A percentile compares a stretch with the other conserved stretches of the same genome.
phyloP scores from a whole-genome alignment of 2,797 vertebrate genomes.

The Podarcis lilfordi region DNA sequence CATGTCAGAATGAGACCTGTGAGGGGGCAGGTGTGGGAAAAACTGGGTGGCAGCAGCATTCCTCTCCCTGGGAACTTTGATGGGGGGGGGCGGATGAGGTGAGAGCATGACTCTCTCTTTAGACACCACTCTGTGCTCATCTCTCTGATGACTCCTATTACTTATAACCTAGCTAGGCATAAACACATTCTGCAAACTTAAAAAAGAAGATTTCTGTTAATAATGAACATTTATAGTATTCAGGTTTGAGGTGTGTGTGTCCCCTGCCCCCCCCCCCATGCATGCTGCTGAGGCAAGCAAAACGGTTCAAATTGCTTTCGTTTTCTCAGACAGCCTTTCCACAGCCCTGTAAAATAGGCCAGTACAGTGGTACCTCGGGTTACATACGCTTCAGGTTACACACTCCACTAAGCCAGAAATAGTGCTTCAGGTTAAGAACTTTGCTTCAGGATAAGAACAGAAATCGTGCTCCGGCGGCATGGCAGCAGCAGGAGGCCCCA shows the following conservation, averaged over 20 bases:
- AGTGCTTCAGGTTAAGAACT: no score
- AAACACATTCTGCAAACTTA: no score
- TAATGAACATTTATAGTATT: neutral
- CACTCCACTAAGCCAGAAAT: no score
- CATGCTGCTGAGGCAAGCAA: no score
- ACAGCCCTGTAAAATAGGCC: neutral
- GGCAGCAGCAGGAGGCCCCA: no score
- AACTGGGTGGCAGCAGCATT: neutral
- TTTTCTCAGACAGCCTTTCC: neutral
- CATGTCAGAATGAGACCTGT: neutral
- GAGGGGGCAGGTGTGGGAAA: neutral
- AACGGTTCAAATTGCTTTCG: no score
- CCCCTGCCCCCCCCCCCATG: no score
- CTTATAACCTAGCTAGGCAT: neutral
- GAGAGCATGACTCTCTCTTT: neutral
- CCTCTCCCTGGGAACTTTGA: neutral
- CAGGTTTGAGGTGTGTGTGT: no score
- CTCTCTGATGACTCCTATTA: neutral
- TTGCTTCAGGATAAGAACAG: no score
- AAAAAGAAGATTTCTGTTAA: neutral
- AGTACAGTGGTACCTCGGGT: neutral
- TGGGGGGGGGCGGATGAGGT: neutral
- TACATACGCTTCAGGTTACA: no score
- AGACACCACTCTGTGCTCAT: neutral
- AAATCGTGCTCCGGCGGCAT: no score